Evolutionary conservation across 2,797 vertebrate species (phyloP), one percentile per base, ranked within the genome.

Genomic region (Enteromius afrohamiltoni): DNA sequence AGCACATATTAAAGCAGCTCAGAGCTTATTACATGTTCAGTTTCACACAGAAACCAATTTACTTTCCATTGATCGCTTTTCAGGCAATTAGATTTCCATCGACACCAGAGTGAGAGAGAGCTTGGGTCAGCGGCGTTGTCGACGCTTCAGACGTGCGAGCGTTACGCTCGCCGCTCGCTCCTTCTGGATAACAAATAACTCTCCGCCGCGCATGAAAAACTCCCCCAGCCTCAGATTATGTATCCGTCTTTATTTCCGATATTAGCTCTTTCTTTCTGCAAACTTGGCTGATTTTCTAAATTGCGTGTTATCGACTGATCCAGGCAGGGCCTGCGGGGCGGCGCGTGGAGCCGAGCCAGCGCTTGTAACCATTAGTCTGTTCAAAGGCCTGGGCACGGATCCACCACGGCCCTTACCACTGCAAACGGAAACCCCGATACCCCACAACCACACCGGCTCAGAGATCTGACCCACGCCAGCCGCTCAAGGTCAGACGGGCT

Each of bases 211-310:
- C 90, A 88, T 88, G 89, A 86, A 83, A 83, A 92, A 92, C 89
- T 69, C 91, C 85, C 88, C 55, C 87, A 89, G 90, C 90, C 88
- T 94, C 92, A 90, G 92, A 94, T 94, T 91, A 91, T 91, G 93
- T 93, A 92, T 93, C 92, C 90, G 91, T 94, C 92, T 94, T 93
- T 93, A 92, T 94, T 93, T 94, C 93, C 92, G 91, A 93, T 91
- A 93, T 93, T 83, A 91, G 91, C 91, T 93, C 90, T 92, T 93
- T 93, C 92, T 93, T 94, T 94, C 93, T 94, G 93, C 94, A 93
- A 93, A 94, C 92, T 93, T 93, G 93, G 93, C 94, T 93, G 93
- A 92, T 93, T 94, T 93, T 94, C 92, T 93, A 93, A 93, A 94
- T 93, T 94, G 93, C 90, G 90, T 92, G 90, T 92, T 94, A 94